A percentile compares a stretch with the other conserved stretches of the same genome.
Conservation (phyloP, 2,888 invertebrate species). For the Caenorhabditis afra region DNA sequence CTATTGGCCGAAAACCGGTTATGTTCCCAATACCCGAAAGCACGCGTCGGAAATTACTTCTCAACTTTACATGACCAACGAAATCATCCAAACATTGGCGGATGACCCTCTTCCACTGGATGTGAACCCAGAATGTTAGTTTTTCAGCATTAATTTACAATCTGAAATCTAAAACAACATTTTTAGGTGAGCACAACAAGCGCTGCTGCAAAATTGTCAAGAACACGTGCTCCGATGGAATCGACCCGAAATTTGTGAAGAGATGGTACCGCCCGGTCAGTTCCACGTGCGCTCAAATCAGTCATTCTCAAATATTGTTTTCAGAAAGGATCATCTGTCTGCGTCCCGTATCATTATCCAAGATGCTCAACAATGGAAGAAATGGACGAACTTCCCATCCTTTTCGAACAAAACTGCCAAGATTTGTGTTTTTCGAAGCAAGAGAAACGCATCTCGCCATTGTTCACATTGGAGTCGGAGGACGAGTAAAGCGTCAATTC, state of each 20-base stretch:
- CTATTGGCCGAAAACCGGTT: slow-evolving; percentile 65
- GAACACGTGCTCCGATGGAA: slow-evolving; percentile 62
- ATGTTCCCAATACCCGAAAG: slow-evolving; percentile 68
- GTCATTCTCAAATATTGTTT: slow-evolving; percentile 22
- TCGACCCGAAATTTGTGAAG: slow-evolving; percentile 63
- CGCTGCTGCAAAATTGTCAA: slow-evolving; percentile 65
- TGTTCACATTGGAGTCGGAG: slow-evolving; percentile 58
- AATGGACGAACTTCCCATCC: slow-evolving; percentile 69
- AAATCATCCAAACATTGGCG: slow-evolving; percentile 59
- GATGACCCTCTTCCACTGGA: slow-evolving; percentile 50
- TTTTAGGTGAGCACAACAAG: slow-evolving; percentile 63
- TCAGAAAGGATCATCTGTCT: slow-evolving; percentile 62
- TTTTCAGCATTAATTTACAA: background rate
- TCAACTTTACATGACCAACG: slow-evolving; percentile 69
- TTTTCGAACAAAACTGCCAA: slow-evolving; percentile 69
- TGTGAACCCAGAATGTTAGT: slow-evolving; percentile 43
- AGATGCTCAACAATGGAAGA: slow-evolving; percentile 66
- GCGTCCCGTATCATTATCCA: slow-evolving; percentile 69
- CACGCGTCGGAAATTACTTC: slow-evolving; percentile 71
- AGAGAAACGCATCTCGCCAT: slow-evolving; percentile 67
- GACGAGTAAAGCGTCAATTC: slow-evolving; percentile 15
- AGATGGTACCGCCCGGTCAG: slow-evolving; percentile 71
- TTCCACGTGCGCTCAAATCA: background rate
- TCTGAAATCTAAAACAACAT: too few relatives aligned
- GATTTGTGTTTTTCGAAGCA: slow-evolving; percentile 67